Evolutionary conservation across 2,113 vertebrate species (phyloP).

Genomic region (Colinus virginianus): DNA sequence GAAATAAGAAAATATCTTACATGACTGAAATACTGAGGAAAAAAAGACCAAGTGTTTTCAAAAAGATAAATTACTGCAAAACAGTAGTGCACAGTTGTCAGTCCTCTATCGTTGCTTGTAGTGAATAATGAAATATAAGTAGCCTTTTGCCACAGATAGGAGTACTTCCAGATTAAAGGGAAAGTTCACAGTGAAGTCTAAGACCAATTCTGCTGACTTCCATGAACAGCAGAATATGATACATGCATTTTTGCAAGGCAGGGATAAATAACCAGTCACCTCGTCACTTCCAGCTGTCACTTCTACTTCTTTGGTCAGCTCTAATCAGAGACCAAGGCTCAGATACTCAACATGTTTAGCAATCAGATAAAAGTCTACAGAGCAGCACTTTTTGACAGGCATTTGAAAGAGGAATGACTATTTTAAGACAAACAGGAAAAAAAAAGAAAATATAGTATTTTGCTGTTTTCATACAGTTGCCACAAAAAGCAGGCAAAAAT

Average conservation of each 20-base stretch:
- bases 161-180: neutral
- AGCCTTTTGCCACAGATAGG: neutral
- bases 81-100: neutral
- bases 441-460: neutral
- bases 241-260: neutral
- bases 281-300: neutral
- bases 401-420: neutral
- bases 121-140: slow-evolving; percentile 34
- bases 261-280: neutral
- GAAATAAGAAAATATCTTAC: neutral
- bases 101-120: slow-evolving; percentile 24
- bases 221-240: neutral
- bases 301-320: neutral
- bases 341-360: neutral
- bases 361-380: fast-evolving
- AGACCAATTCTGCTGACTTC: neutral
- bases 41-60: slow-evolving; percentile 18
- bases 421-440: neutral
- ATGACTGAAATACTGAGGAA: neutral
- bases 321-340: neutral
- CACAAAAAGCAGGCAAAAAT: neutral
- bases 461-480: neutral
- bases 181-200: neutral
- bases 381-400: neutral
- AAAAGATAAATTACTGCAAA: slow-evolving; percentile 46